Evolutionary conservation across 2,797 vertebrate genomes (phyloP).

Genomic region (Lepidocolaptes lacrymiger): DNA sequence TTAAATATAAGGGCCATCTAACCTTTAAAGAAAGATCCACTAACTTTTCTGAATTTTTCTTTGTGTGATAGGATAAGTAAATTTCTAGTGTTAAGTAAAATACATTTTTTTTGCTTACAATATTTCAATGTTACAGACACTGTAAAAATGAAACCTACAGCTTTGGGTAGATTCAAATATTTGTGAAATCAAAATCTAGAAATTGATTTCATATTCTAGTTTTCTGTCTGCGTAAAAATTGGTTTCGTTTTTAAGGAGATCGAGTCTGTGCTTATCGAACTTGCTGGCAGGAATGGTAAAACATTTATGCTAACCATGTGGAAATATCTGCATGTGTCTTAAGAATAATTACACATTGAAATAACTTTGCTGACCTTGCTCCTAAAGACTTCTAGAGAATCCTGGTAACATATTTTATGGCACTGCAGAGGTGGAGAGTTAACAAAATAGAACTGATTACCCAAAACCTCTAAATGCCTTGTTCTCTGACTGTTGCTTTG

Average conservation of each 20-base stretch:
- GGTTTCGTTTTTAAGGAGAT: background rate
- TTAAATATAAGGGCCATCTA: background rate
- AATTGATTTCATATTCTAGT: background rate
- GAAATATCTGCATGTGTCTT: conserved; percentile 1
- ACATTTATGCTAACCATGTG: background rate
- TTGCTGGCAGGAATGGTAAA: background rate
- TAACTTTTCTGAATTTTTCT: background rate
- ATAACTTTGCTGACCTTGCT: background rate
- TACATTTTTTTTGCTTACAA: background rate
- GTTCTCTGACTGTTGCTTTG: background rate
- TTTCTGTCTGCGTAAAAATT: background rate
- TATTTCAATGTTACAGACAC: background rate
- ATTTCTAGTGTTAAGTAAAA: background rate
- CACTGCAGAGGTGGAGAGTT: background rate
- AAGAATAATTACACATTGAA: background rate
- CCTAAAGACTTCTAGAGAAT: background rate
- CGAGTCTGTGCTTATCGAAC: background rate
- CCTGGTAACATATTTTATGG: background rate
- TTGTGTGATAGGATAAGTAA: background rate
- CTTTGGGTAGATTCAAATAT: background rate
- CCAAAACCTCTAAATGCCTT: background rate
- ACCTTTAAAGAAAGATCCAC: background rate
- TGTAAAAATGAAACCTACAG: background rate
- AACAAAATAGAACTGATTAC: background rate
- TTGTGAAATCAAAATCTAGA: background rate